A percentile compares a stretch with the other conserved stretches of the same genome.
Conservation (phyloP, 2,888 invertebrate species). For the Empis stercorea region DNA sequence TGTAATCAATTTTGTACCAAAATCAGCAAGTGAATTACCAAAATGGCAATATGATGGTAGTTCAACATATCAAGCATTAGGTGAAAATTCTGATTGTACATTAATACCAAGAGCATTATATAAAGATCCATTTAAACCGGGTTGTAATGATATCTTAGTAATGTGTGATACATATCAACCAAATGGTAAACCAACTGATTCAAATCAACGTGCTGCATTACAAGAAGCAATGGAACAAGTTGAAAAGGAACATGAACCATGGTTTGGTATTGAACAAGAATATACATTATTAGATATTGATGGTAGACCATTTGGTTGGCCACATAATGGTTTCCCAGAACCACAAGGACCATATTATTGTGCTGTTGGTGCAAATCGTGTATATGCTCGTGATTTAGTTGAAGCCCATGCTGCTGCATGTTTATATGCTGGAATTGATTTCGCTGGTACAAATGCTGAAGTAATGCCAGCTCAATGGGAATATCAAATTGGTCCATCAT, state of each 20-base stretch:
- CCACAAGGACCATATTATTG: slow-evolving; percentile 74
- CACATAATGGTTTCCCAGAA: slow-evolving; percentile 51
- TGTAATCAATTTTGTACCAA: slow-evolving; percentile 53
- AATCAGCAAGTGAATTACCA: slow-evolving; percentile 47
- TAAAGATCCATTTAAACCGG: slow-evolving; percentile 61
- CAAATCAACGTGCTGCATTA: slow-evolving; percentile 40
- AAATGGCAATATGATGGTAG: slow-evolving; percentile 68
- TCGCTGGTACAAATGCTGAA: slow-evolving; percentile 70
- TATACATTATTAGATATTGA: slow-evolving; percentile 44
- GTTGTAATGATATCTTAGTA: slow-evolving; percentile 58
- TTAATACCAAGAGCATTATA: slow-evolving; percentile 66
- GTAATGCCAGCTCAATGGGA: slow-evolving; percentile 74
- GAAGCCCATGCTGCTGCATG: slow-evolving; percentile 60
- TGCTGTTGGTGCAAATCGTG: slow-evolving; percentile 64
- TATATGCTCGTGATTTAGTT: slow-evolving; percentile 66
- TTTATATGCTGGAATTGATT: slow-evolving; percentile 63
- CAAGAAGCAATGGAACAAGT: slow-evolving; percentile 43
- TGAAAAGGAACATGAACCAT: slow-evolving; percentile 46
- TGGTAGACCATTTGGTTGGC: slow-evolving; percentile 61
- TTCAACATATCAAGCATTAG: slow-evolving; percentile 51
- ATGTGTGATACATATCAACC: slow-evolving; percentile 63
- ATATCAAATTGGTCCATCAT: slow-evolving; percentile 49
- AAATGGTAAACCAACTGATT: slow-evolving; percentile 36
- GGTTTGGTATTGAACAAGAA: slow-evolving; percentile 64
- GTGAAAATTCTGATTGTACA: slow-evolving; percentile 58